phyloP scores from a whole-genome alignment of 2,888 invertebrate genomes.

The Hypomecis atomaria region DNA sequence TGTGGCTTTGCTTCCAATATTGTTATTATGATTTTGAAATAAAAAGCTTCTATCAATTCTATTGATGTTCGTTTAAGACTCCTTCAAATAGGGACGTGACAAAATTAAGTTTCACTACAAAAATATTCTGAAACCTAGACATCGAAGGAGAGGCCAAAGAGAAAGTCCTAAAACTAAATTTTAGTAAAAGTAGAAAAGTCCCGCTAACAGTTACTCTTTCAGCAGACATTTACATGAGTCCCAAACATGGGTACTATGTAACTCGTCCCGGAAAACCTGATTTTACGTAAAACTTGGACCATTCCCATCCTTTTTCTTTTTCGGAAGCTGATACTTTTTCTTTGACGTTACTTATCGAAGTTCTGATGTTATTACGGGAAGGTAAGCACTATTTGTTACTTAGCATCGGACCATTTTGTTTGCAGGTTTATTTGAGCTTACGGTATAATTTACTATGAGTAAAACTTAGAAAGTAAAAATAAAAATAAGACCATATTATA shows the following conservation, averaged over 20 bases:
- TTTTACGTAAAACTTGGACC: conserved; percentile 36
- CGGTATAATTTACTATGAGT: neutral
- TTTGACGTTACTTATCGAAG: conserved; percentile 41
- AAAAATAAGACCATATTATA: too few species aligned
- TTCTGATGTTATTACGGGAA: conserved; percentile 40
- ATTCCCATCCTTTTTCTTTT: conserved; percentile 39
- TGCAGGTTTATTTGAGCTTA: conserved; percentile 4
- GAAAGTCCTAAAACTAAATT: conserved; percentile 29
- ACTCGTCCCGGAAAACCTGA: conserved; percentile 37
- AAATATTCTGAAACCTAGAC: neutral
- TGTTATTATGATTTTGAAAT: too few species aligned
- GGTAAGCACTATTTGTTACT: conserved; percentile 32
- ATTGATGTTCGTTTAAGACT: too few species aligned
- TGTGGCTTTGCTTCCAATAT: too few species aligned
- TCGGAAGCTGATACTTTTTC: conserved; percentile 35
- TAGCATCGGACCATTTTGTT: conserved; percentile 24
- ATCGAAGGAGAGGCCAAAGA: conserved; percentile 12
- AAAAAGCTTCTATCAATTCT: too few species aligned
- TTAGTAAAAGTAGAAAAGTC: conserved; percentile 23
- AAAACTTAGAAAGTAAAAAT: too few species aligned
- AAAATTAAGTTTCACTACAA: neutral
- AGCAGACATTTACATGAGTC: conserved; percentile 37
- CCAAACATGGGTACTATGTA: conserved; percentile 20
- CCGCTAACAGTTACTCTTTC: conserved; percentile 31
- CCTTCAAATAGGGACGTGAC: conserved; percentile 1